Evolutionary conservation across 2,888 invertebrate species (phyloP).

Genomic region (Amphiduros pacificus): DNA sequence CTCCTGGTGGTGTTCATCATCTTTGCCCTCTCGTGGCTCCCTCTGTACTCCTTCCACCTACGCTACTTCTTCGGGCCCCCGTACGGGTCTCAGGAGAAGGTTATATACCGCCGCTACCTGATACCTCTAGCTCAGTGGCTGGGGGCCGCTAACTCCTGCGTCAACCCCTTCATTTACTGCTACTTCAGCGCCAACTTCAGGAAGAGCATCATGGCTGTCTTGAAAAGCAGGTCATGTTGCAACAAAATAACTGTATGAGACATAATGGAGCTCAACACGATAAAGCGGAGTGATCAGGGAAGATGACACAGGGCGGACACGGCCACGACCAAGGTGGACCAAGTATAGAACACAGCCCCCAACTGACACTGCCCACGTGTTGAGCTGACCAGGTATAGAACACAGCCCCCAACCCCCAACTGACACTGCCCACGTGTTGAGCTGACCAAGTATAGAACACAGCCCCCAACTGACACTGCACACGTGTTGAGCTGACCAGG

Average conservation of each 20-base stretch:
- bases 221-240: slow-evolving; percentile 14
- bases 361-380: too few relatives aligned
- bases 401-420: too few relatives aligned
- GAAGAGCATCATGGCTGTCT: slow-evolving; percentile 69
- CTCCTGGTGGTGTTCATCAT: slow-evolving; percentile 22
- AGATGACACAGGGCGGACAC: too few relatives aligned
- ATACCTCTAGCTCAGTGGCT: slow-evolving; percentile 25
- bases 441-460: too few relatives aligned
- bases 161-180: slow-evolving; percentile 28
- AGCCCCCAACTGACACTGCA: too few relatives aligned
- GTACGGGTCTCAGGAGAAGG: slow-evolving; percentile 13
- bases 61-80: slow-evolving; percentile 23
- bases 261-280: too few relatives aligned
- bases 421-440: too few relatives aligned
- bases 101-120: slow-evolving; percentile 9
- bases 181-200: slow-evolving; percentile 81
- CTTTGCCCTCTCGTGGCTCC: slow-evolving; percentile 27
- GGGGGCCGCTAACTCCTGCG: slow-evolving; percentile 26
- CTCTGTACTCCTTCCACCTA: slow-evolving; percentile 23
- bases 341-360: too few relatives aligned
- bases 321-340: too few relatives aligned
- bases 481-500: too few relatives aligned
- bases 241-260: slow-evolving; percentile 2
- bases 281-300: too few relatives aligned
- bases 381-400: too few relatives aligned